These are phyloP conservation scores for Cariama cristata DNA, from an alignment of 2,113 vertebrate genomes.

Conservation along the genomic window DNA sequence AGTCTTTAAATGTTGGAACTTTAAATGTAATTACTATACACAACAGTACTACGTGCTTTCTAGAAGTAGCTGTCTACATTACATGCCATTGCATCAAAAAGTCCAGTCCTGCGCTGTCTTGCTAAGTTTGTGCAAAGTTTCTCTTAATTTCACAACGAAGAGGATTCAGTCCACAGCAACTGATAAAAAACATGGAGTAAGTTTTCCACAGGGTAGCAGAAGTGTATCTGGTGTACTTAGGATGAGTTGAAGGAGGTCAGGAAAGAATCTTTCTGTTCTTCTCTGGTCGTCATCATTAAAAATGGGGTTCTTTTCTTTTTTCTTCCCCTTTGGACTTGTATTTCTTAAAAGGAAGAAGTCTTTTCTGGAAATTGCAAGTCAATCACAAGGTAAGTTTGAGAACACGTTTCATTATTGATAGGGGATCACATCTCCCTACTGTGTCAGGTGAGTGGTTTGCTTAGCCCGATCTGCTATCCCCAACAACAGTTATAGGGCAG, in stretches of 20 bases:
- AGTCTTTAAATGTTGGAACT: background rate
- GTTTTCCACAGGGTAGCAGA: background rate
- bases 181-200: background rate
- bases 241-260: background rate
- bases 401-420: background rate
- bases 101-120: background rate
- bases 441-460: background rate
- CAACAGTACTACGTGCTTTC: rapidly evolving
- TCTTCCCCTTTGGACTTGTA: background rate
- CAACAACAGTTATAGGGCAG: background rate
- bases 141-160: background rate
- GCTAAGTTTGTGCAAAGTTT: background rate
- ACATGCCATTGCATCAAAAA: background rate
- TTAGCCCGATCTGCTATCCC: background rate
- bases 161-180: background rate
- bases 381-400: background rate
- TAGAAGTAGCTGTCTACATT: background rate
- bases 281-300: background rate
- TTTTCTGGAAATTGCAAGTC: background rate
- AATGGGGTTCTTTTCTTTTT: background rate
- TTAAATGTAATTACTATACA: background rate
- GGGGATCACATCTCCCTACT: background rate
- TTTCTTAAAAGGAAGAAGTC: background rate
- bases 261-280: background rate
- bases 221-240: background rate